Evolutionary conservation across 2,797 vertebrate species (phyloP).

Genomic region (Aselliscus stoliczkanus): DNA sequence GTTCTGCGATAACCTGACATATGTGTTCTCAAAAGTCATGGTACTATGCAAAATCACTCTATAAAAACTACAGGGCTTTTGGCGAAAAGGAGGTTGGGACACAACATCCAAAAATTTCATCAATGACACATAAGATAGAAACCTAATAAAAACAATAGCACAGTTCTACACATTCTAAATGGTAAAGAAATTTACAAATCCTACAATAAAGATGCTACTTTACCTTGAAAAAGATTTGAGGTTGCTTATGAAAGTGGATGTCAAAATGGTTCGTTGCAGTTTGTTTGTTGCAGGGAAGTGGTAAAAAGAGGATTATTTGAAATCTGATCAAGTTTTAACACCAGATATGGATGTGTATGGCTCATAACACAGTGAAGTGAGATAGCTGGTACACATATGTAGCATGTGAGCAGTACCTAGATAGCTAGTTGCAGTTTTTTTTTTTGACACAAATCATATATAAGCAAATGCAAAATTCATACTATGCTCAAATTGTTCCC

Average conservation of each 20-base stretch:
- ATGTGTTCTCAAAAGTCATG: background rate
- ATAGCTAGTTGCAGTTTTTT: background rate
- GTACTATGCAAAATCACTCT: background rate
- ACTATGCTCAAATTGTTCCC: background rate
- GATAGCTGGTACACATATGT: background rate
- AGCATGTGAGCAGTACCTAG: background rate
- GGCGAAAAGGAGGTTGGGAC: background rate
- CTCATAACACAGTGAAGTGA: background rate
- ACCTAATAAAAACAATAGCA: background rate
- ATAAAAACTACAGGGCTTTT: background rate
- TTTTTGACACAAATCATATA: background rate
- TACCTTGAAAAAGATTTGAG: background rate
- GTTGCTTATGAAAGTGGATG: background rate
- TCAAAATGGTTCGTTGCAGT: background rate
- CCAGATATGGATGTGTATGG: background rate
- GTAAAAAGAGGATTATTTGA: background rate
- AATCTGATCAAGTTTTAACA: background rate
- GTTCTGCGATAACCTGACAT: background rate
- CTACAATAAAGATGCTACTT: background rate
- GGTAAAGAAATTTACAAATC: background rate
- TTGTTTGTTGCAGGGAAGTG: background rate
- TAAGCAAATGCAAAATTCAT: background rate
- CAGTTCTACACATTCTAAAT: background rate
- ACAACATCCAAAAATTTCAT: background rate
- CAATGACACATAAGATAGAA: background rate